Base-by-base conservation (phyloP, 1,140 invertebrate genomes). In the Trichonephila inaurata region DNA sequence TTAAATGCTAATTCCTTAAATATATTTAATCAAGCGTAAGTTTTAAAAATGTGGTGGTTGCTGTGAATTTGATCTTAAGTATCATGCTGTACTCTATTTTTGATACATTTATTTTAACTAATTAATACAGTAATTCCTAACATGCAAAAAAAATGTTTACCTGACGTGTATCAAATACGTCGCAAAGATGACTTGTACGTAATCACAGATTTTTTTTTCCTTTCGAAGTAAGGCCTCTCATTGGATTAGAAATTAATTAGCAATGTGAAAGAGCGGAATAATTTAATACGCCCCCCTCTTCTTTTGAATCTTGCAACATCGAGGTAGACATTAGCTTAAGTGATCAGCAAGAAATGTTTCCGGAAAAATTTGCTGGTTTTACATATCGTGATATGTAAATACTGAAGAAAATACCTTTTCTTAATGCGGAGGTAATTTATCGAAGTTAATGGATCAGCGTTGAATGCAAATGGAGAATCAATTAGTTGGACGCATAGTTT, bases 401-500 rank as follows among this genome's bases (percentile, higher is more conserved):
- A 87, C 28, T 64, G 14, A 58, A 61, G 61, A 58, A 87, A 87
- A 64, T 33, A 33, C 58, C 58, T 87, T 58, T 40, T 64, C 61
- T 87, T 40, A 77, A 77, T 40, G 85, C 85, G 28, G 28, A 58
- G 61, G 51, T 87, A 87, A 87, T 87, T 87, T 87, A 87, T 87
- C 61, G 85, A 87, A 87, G 85, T 62, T 87, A 87, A 87, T 87
- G 85, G 85, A 62, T 51, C 24, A 87, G 85, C 61, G 85, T 33
- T 58, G 51, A 51, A 83, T 83, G 82, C 51, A 83, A 83, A 83
- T 83, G 82, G 82, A 60, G 82, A 83, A 58, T 83, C 82, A 83
- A 83, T 83, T 83, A 83, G 82, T 83, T n/a, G 82, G 19, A 58
- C 82, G 40, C 8, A 24, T 44, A 83, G n/a, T 24, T 83, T 83